Base-by-base conservation (phyloP, 1,140 invertebrate species). In the Pseudomyrmex dendroicus region DNA sequence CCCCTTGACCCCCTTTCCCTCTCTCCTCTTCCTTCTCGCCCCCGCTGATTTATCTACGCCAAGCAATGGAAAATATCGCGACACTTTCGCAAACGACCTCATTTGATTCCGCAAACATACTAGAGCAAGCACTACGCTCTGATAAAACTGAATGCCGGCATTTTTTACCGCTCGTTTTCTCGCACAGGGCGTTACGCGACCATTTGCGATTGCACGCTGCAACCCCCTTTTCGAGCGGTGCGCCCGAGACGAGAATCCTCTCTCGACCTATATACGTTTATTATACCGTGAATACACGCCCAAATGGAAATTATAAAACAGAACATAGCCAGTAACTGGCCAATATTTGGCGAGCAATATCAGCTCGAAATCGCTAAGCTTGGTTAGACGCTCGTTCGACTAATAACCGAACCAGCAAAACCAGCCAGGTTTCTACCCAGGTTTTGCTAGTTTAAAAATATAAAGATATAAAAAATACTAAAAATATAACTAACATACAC, bases 1-100 rank as follows among this genome's bases (percentile, higher is more conserved):
- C 0, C 35, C 35, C 35, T 35, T 35, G 35, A 35, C 7, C 35
- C 35, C 0, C 35, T 35, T 35, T 35, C 0, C 35, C 4, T 35
- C 35, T 7, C 35, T 7, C 7, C 35, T 25, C 35, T 5, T 5
- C 5, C 5, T 35, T 35, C 0, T 2, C 25, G 25, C 54, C 20
- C n/a, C 9, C n/a, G 64, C 22, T 70, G 56, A 80, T 80, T 80
- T 72, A 72, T 80, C 76, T 70, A 35, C 3, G 44, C 44, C 64
- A 17, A 9, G 35, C 35, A 48, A 67, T 67, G 46, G 44, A 80
- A 35, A 68, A 72, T 80, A 80, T 80, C 64, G 54, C 66, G 66
- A 72, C 76, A 59, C 76, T 80, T 80, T 80, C 76, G 76, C 76
- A 70, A 80, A 70, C 66, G 66, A 70, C 66, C 76, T 70, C 76